A percentile compares a stretch with the other conserved stretches of the same genome.
Conservation (phyloP, 1,140 invertebrate genomes). For the Caenorhabditis elegans region DNA sequence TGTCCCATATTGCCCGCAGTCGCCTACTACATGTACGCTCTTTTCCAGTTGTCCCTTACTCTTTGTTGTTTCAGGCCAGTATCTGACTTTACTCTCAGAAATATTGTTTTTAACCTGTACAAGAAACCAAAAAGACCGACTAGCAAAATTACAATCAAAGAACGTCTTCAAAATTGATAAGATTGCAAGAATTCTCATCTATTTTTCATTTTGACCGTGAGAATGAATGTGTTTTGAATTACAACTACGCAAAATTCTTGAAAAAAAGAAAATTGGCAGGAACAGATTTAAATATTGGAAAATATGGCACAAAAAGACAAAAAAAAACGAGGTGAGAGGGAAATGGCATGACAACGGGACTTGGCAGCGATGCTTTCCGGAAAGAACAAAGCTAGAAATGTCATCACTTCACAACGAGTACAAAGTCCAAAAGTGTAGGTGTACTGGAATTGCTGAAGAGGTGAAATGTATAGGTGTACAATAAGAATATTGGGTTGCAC, state of each 20-base stretch:
- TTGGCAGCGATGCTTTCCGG: too few relatives aligned
- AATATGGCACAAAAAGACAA: not conserved
- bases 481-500: not conserved
- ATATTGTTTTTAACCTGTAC: too few relatives aligned
- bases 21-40: too few relatives aligned
- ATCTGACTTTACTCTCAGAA: too few relatives aligned
- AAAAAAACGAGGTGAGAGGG: not conserved
- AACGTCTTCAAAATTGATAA: not conserved
- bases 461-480: not conserved
- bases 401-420: not conserved
- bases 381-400: too few relatives aligned
- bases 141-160: not conserved
- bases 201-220: not conserved
- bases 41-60: too few relatives aligned
- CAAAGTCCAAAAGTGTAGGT: not conserved
- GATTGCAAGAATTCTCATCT: not conserved
- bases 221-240: slow-evolving; percentile 1
- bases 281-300: not conserved
- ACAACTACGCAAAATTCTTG: not conserved
- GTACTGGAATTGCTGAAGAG: not conserved
- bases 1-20: too few relatives aligned
- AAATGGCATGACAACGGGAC: not conserved
- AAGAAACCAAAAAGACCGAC: too few relatives aligned
- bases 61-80: too few relatives aligned
- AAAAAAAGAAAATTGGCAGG: not conserved